Conservation (phyloP, 2,113 vertebrate species). For the Agelaius phoeniceus region DNA sequence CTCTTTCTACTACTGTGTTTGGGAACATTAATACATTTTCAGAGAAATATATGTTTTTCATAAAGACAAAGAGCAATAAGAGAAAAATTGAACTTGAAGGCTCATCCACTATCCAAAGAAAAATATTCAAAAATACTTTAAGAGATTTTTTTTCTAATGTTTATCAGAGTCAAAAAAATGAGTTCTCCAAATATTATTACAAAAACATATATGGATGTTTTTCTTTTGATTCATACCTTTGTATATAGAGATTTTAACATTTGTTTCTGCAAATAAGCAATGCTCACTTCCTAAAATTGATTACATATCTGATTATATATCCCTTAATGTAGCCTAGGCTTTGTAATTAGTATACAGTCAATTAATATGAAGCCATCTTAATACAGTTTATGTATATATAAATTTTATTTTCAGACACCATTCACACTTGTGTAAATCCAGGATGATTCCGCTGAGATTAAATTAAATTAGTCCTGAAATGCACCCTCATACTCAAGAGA, state of each 20-base stretch:
- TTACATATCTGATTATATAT: background rate
- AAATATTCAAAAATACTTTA: background rate
- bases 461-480: background rate
- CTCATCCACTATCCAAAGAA: background rate
- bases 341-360: background rate
- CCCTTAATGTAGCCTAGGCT: background rate
- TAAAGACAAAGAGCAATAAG: background rate
- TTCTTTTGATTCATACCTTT: background rate
- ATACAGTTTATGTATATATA: background rate
- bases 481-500: background rate
- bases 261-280: slow-evolving; percentile 55
- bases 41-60: background rate
- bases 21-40: background rate
- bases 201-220: background rate
- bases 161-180: background rate
- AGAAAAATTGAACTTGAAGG: background rate
- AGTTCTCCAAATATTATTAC: background rate
- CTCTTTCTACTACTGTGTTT: background rate
- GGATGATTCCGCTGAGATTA: background rate
- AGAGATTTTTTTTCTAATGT: background rate
- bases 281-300: slow-evolving; percentile 9
- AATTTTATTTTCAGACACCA: background rate
- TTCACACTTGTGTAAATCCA: background rate
- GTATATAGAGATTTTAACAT: slow-evolving; percentile 33
- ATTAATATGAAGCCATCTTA: background rate